Base-by-base conservation (phyloP, 2,888 invertebrate genomes). In the Diaphora mendica region DNA sequence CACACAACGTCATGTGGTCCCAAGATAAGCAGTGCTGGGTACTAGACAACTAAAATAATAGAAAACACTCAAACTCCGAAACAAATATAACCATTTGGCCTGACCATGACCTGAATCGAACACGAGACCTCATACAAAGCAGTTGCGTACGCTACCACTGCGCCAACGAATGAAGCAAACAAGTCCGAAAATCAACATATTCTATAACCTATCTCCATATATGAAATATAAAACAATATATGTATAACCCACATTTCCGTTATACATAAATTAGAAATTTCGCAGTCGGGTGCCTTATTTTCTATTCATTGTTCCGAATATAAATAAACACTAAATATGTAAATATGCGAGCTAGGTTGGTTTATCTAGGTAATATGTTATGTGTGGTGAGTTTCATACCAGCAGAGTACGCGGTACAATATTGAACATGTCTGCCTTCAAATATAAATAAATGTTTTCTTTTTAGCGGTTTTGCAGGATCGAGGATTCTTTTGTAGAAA, bases 271-370 rank as follows among this genome's bases (percentile, higher is more conserved):
- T 67, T 44, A 55, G n/a, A n/a, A 11, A 67, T 67, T 30, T 30
- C 44, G 9, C 44, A 44, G 30, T 30, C 44, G 30, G 42, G 9
- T 17, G 44, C 44, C 66, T 44, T 30, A 44, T 44, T 44, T 26
- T 67, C 17, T 44, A 44, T 44, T 44, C 66, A 67, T 44, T 67
- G 42, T 67, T 2, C 44, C 20, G 44, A 44, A 67, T 67, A 30
- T 69, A 69, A 55, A 55, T 69, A 66, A 42, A 66, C 42, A 69
- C 26, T 42, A 26, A 59, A 69, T 59, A 69, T 69, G 59, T 26
- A 59, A 42, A 59, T 69, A 39, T 39, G 15, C 26, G 26, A 59
- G 42, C 39, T 44, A 67, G 26, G 66, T 66, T 44, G 15, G 66
- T 26, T 44, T 66, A 42, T 9, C 42, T 66, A 66, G 30, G 66